These are phyloP conservation scores for Nasonia giraulti DNA, from an alignment of 1,140 invertebrate genomes.

Conservation along the genomic window DNA sequence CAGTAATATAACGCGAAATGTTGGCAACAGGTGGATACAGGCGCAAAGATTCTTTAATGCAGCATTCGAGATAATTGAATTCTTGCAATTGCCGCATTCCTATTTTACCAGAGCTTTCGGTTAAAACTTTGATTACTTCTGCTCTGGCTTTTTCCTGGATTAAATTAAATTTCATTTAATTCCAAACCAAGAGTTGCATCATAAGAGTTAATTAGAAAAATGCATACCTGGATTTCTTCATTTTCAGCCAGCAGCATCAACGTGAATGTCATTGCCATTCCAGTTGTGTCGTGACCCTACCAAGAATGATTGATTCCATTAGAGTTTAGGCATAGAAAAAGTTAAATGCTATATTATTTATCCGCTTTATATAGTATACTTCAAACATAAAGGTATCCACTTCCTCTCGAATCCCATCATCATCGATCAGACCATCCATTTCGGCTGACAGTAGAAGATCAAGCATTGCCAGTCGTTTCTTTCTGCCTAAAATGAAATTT, in stretches of 20 bases:
- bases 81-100: conserved; percentile 50
- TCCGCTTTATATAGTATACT: neutral
- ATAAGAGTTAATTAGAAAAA: too few relatives aligned
- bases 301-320: too few relatives aligned
- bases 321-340: too few relatives aligned
- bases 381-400: conserved; percentile 2
- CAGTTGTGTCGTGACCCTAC: conserved; percentile 56
- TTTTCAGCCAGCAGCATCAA: conserved; percentile 52
- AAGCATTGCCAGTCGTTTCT: conserved; percentile 3
- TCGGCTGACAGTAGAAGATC: neutral
- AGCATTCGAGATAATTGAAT: conserved; percentile 75
- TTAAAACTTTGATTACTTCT: conserved; percentile 49
- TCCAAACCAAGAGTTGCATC: neutral
- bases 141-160: conserved; percentile 47
- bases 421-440: neutral
- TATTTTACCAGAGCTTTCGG: conserved; percentile 39
- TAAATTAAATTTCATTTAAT: neutral
- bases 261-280: conserved; percentile 50
- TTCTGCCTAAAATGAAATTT: neutral
- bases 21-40: conserved; percentile 77
- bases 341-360: too few relatives aligned
- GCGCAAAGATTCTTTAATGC: conserved; percentile 78
- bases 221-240: conserved; percentile 52
- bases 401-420: neutral
- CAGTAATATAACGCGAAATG: conserved; percentile 56